Percentiles rank a stretch among this genome's conserved stretches.
Conservation (phyloP, 2,113 vertebrate genomes). For the Platysteira castanea region DNA sequence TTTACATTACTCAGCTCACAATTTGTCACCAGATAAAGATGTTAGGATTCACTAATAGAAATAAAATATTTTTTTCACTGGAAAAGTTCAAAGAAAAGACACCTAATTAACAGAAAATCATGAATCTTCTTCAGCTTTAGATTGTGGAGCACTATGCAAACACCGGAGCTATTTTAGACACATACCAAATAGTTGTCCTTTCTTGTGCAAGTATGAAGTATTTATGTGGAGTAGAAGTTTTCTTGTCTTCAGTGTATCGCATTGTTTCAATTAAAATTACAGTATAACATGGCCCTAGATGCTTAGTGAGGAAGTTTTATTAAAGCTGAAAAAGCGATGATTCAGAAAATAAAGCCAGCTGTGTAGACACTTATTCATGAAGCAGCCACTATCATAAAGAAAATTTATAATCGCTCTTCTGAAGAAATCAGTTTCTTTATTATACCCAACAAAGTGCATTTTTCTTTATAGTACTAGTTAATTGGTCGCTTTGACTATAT, state of each 20-base stretch:
- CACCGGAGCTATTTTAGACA: not conserved
- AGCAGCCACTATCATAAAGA: not conserved
- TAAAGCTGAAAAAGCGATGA: not conserved
- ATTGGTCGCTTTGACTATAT: not conserved
- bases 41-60: not conserved
- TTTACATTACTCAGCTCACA: not conserved
- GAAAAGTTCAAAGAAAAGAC: not conserved
- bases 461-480: not conserved
- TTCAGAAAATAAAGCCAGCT: not conserved
- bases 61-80: not conserved
- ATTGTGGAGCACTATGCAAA: not conserved
- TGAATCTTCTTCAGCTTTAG: not conserved
- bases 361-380: not conserved
- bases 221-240: not conserved
- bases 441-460: rapidly evolving
- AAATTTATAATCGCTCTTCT: not conserved
- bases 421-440: not conserved
- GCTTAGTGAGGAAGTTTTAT: not conserved
- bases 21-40: not conserved
- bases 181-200: not conserved
- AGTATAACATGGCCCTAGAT: not conserved
- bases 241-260: not conserved
- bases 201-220: not conserved
- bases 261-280: not conserved
- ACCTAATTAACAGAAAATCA: rapidly evolving